Percentiles rank a stretch among this genome's conserved stretches.
phyloP scores from a whole-genome alignment of 2,113 vertebrate species.

The Plotosus lineatus region DNA sequence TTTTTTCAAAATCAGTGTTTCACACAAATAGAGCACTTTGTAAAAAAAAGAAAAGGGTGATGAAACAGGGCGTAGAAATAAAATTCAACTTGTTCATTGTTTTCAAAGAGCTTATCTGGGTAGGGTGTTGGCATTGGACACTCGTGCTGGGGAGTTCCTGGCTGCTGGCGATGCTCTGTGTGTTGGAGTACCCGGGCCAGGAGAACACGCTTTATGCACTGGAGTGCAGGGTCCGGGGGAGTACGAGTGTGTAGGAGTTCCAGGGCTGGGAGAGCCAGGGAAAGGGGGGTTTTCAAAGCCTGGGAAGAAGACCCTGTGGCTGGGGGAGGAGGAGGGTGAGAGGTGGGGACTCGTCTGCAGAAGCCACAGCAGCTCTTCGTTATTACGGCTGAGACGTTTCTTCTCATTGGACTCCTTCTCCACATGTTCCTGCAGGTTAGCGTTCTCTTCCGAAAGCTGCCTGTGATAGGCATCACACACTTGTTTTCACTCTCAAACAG shows the following conservation, averaged over 20 bases:
- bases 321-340: slow-evolving; percentile 79
- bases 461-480: slow-evolving; percentile 63
- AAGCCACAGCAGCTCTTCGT: slow-evolving; percentile 96
- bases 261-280: slow-evolving; percentile 69
- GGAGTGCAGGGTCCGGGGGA: slow-evolving; percentile 64
- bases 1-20: not conserved
- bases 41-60: not conserved
- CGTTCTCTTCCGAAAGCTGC: slow-evolving; percentile 92
- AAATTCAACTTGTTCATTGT: not conserved
- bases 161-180: slow-evolving; percentile 62
- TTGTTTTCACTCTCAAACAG: not conserved
- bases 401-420: slow-evolving; percentile 94
- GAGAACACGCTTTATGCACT: slow-evolving; percentile 63
- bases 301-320: slow-evolving; percentile 82
- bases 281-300: slow-evolving; percentile 82
- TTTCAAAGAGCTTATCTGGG: slow-evolving; percentile 75
- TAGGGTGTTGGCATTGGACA: slow-evolving; percentile 69
- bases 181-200: slow-evolving; percentile 66
- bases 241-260: slow-evolving; percentile 63
- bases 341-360: slow-evolving; percentile 92
- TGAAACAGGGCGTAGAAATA: not conserved
- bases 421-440: slow-evolving; percentile 90
- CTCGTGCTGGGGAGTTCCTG: slow-evolving; percentile 75
- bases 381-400: slow-evolving; percentile 91
- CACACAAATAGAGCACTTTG: not conserved